Evolutionary conservation across 1,140 invertebrate species (phyloP).

Genomic region (Tetramorium alpestre): DNA sequence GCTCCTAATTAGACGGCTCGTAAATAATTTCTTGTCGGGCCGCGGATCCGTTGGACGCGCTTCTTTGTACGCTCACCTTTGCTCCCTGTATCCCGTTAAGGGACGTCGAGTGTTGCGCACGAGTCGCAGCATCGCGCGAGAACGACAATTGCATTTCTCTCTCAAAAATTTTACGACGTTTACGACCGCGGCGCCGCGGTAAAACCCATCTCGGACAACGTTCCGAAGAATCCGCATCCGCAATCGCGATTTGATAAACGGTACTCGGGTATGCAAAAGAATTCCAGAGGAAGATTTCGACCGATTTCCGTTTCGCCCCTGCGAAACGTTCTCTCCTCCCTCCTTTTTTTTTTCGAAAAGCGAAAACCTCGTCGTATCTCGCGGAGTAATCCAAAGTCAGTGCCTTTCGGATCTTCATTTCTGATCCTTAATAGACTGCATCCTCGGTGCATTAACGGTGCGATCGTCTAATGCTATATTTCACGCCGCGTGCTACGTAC

Average conservation of each 20-base stretch:
- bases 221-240: neutral
- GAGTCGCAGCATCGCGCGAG: constrained; percentile 34
- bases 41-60: constrained; percentile 39
- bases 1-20: constrained; percentile 46
- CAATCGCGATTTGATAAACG: neutral
- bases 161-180: constrained; percentile 22
- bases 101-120: constrained; percentile 11
- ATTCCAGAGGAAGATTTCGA: neutral
- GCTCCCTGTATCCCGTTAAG: constrained; percentile 39
- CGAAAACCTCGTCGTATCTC: neutral
- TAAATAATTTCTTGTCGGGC: constrained; percentile 55
- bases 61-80: constrained; percentile 59
- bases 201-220: neutral
- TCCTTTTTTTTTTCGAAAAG: too few relatives aligned
- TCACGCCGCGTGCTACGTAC: constrained; percentile 22
- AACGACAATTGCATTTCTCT: constrained; percentile 32
- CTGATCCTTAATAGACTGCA: neutral
- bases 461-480: constrained; percentile 27
- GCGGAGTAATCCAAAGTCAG: neutral
- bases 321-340: too few relatives aligned
- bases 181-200: neutral
- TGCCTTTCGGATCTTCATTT: neutral
- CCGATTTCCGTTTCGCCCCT: neutral
- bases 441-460: constrained; percentile 7
- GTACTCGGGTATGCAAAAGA: neutral